Conservation (phyloP, 2,888 invertebrate genomes). For the Pyrocoelia pectoralis region DNA sequence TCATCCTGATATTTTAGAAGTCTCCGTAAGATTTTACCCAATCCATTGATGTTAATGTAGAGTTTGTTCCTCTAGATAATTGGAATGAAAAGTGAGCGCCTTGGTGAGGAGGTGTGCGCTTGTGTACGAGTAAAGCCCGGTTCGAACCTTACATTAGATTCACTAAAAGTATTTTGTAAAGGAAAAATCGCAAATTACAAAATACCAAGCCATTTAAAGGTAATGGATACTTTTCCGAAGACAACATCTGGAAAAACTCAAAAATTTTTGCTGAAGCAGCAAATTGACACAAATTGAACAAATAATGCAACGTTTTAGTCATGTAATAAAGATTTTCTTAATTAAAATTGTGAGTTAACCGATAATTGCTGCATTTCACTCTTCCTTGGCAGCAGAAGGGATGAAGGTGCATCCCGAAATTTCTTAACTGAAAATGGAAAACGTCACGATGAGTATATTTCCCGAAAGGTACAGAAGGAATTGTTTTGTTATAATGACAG, state of each 20-base stretch:
- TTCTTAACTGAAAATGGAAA: too few relatives aligned
- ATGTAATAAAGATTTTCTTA: too few relatives aligned
- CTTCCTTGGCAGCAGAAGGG: too few relatives aligned
- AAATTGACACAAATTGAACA: too few relatives aligned
- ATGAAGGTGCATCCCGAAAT: too few relatives aligned
- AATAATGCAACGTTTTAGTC: too few relatives aligned
- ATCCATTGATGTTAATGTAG: too few relatives aligned
- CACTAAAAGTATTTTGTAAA: conserved; percentile 69
- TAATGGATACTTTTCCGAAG: conserved; percentile 77
- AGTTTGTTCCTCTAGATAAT: conserved; percentile 64
- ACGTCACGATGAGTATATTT: too few relatives aligned
- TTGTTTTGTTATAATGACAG: too few relatives aligned
- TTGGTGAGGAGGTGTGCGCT: conserved; percentile 81
- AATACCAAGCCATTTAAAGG: conserved; percentile 76
- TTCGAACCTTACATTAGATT: conserved; percentile 63
- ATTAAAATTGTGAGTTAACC: too few relatives aligned
- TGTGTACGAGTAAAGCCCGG: conserved; percentile 69
- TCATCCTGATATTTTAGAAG: conserved; percentile 77
- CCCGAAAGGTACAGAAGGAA: too few relatives aligned
- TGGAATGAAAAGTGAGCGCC: conserved; percentile 76
- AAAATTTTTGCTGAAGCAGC: conserved; percentile 72
- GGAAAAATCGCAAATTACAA: conserved; percentile 82
- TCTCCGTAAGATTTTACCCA: conserved; percentile 63
- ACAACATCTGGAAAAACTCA: conserved; percentile 87
- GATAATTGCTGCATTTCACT: too few relatives aligned